Conservation (phyloP, 2,888 invertebrate species). For the Lasioglossum zephyrum region DNA sequence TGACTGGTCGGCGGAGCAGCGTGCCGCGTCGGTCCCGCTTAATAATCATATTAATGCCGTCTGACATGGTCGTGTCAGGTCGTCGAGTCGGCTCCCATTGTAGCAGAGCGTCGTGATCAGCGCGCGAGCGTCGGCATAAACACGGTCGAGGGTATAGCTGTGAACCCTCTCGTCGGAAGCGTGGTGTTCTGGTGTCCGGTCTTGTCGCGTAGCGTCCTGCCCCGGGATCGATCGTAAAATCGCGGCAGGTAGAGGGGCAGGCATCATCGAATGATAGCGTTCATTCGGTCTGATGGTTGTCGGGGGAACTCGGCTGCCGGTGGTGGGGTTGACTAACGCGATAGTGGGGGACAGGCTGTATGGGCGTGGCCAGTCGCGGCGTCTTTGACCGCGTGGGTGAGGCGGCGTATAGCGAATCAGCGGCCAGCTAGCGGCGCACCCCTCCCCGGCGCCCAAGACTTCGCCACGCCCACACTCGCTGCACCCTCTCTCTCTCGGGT, state of each 20-base stretch:
- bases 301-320: constrained; percentile 50
- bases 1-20: not conserved
- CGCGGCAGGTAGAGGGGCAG: constrained; percentile 66
- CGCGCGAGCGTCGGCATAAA: constrained; percentile 47
- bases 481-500: constrained; percentile 72
- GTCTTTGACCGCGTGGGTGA: constrained; percentile 55
- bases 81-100: constrained; percentile 18
- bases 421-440: not conserved
- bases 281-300: constrained; percentile 75
- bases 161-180: constrained; percentile 21
- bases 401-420: constrained; percentile 55
- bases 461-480: constrained; percentile 60
- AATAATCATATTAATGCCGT: constrained; percentile 29
- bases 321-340: not conserved
- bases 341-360: not conserved
- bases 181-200: constrained; percentile 39
- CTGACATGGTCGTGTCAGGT: constrained; percentile 16
- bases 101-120: constrained; percentile 8
- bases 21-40: not conserved
- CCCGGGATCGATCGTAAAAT: constrained; percentile 75
- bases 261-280: constrained; percentile 79
- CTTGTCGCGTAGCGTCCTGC: constrained; percentile 50
- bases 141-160: constrained; percentile 21
- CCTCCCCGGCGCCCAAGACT: constrained; percentile 16
- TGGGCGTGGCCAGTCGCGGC: constrained; percentile 40